Evolutionary conservation across 1,140 invertebrate genomes (phyloP), one percentile per base, ranked within the genome.

Genomic region (Heliconius nattereri): DNA sequence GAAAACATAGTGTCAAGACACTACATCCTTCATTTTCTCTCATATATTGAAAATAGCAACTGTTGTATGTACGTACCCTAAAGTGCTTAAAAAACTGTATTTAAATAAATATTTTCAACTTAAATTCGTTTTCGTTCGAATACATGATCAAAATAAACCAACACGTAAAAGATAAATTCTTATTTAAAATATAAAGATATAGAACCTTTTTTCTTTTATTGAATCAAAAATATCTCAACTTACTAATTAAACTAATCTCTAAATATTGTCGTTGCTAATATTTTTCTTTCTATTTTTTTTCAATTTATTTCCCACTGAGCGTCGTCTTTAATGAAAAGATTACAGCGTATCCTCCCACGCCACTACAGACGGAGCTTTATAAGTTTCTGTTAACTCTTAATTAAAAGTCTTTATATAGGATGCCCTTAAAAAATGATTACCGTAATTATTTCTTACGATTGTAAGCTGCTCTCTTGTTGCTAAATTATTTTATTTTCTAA

Each of bases 281-380:
- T 45, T 66, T 66, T 35, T 45, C 20, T 66, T 66, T 40, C 74
- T 35, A 75, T 54, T 29, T 49, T 20, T 54, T 29, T 49, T 20
- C 60, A 75, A 74, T 52, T 54, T 52, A 75, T 75, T n/a, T 75
- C 26, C 74, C 73, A n/a, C 74, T 23, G 37, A 79, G 16, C 60
- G 71, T 52, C 75, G 60, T 16, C 60, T 49, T 26, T 71, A 70
- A 66, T 75, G 66, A 49, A 75, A 73, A 79, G 57, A 78, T 57
- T 66, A 79, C 8, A 71, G 57, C 60, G 29, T 71, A 26, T n/a
- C 72, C 73, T 37, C 73, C 45, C 73, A 79, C 78, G 72, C 16
- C 49, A 52, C 73, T n/a, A 76, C 40, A n/a, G 60, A 35, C 11
- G 57, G 29, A 19, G 57, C 35, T 19, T 29, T 70, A 16, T 29